Conservation (phyloP, 2,113 vertebrate genomes). For the Nothobranchius kuhntae region DNA sequence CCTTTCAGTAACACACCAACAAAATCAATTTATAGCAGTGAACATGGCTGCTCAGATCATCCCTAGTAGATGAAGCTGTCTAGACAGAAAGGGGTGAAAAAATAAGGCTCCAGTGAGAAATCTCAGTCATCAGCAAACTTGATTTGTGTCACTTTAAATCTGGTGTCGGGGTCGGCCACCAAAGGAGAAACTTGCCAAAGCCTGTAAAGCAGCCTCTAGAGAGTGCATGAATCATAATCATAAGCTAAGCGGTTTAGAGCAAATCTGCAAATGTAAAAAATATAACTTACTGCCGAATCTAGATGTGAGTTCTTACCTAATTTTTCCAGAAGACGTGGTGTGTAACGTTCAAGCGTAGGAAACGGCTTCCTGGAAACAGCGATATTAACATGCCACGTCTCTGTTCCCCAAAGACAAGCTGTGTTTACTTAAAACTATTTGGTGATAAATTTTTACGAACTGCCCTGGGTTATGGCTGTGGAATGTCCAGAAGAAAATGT, state of each 20-base stretch:
- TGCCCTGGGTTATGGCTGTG: constrained; percentile 16
- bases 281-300: constrained; percentile 32
- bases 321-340: constrained; percentile 37
- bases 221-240: constrained; percentile 36
- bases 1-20: constrained; percentile 10
- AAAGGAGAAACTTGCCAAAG: constrained; percentile 22
- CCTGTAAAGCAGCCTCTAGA: constrained; percentile 26
- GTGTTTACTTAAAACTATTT: constrained; percentile 14
- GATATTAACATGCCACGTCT: constrained; percentile 28
- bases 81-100: constrained; percentile 39
- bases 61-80: constrained; percentile 15
- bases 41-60: constrained; percentile 9
- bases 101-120: constrained; percentile 47
- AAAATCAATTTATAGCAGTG: constrained; percentile 25
- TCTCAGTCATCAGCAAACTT: constrained; percentile 27
- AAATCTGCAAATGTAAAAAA: constrained; percentile 44
- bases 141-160: constrained; percentile 30
- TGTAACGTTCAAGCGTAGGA: constrained; percentile 49
- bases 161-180: constrained; percentile 8
- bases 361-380: constrained; percentile 30
- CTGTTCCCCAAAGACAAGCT: constrained; percentile 25
- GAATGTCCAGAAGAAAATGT: constrained; percentile 32
- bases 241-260: constrained; percentile 37
- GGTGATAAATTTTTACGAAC: constrained; percentile 43
- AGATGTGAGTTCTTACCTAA: constrained; percentile 52